Evolutionary conservation across 2,113 vertebrate genomes (phyloP).

Genomic region (Pomatostomus ruficeps): DNA sequence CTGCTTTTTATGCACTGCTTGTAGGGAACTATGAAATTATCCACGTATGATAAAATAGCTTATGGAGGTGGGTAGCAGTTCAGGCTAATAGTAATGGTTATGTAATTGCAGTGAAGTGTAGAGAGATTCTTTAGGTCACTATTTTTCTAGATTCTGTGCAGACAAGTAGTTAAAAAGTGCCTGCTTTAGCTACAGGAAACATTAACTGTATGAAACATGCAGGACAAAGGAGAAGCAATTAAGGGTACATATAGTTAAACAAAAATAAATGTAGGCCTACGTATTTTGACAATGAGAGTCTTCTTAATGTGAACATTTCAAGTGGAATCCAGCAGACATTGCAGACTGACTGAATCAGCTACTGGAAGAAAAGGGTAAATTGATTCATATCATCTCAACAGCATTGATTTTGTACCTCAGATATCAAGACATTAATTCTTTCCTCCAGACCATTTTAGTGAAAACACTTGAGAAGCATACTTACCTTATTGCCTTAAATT

Average conservation of each 20-base stretch:
- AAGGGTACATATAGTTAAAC: neutral
- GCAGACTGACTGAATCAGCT: neutral
- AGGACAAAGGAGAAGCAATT: neutral
- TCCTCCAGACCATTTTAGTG: neutral
- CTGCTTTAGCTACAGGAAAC: neutral
- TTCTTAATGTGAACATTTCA: neutral
- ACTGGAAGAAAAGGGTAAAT: neutral
- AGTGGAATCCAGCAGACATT: neutral
- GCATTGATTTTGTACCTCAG: neutral
- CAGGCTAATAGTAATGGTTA: neutral
- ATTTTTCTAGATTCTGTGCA: neutral
- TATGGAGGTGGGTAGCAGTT: neutral
- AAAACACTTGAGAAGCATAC: neutral
- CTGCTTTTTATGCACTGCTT: neutral
- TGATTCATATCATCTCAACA: neutral
- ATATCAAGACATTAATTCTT: neutral
- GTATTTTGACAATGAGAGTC: neutral
- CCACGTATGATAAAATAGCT: neutral
- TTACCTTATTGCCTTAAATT: neutral
- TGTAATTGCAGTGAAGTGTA: neutral
- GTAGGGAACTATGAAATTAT: neutral
- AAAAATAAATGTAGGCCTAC: neutral
- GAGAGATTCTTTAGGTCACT: neutral
- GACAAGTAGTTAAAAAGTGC: neutral
- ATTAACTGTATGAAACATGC: neutral